phyloP scores from a whole-genome alignment of 2,888 invertebrate species.

The Hemaris fuciformis region DNA sequence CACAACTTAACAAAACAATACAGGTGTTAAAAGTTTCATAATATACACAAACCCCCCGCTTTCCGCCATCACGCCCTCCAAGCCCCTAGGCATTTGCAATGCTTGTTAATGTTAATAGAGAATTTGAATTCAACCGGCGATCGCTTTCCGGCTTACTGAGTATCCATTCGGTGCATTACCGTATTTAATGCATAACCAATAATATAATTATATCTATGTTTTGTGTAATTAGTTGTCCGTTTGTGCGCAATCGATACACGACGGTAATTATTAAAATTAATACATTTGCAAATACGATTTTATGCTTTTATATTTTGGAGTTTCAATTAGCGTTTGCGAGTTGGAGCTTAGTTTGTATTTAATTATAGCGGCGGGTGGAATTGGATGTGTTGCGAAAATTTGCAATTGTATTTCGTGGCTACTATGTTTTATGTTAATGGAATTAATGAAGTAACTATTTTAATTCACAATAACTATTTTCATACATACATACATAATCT shows the following conservation, averaged over 20 bases:
- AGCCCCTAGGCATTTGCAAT: constrained; percentile 45
- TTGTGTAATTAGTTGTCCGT: background rate
- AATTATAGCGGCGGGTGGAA: too few relatives aligned
- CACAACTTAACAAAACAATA: too few relatives aligned
- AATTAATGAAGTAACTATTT: too few relatives aligned
- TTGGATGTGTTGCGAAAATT: too few relatives aligned
- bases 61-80: constrained; percentile 22
- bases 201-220: constrained; percentile 25
- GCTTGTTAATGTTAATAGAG: constrained; percentile 66
- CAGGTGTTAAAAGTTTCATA: background rate
- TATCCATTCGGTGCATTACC: constrained; percentile 55
- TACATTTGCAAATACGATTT: background rate
- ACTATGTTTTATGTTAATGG: too few relatives aligned
- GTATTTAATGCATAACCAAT: constrained; percentile 48
- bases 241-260: background rate
- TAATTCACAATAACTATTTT: too few relatives aligned
- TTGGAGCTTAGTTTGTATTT: too few relatives aligned
- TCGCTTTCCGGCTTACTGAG: constrained; percentile 64
- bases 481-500: too few relatives aligned
- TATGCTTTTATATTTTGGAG: background rate
- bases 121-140: constrained; percentile 62
- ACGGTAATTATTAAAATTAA: background rate
- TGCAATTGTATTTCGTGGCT: too few relatives aligned
- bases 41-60: background rate
- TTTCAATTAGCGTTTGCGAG: background rate